phyloP scores from a whole-genome alignment of 2,113 vertebrate species.

The Circaetus gallicus region DNA sequence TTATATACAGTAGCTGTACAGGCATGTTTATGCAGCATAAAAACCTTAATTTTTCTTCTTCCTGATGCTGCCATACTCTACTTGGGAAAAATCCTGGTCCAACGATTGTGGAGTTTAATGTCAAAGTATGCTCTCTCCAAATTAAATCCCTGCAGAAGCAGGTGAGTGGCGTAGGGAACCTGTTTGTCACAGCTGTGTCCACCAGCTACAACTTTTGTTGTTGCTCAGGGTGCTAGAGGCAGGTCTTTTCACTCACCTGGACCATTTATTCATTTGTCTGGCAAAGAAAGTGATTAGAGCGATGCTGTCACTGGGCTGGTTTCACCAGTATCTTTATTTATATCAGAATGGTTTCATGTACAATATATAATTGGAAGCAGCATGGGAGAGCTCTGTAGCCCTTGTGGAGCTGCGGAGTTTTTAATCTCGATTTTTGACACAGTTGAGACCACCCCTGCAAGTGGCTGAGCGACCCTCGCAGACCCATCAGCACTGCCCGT shows the following conservation, averaged over 20 bases:
- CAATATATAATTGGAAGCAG: not conserved
- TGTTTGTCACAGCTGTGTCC: fast-evolving
- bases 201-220: not conserved
- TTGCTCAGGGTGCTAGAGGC: not conserved
- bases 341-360: not conserved
- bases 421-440: not conserved
- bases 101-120: not conserved
- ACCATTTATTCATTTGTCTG: not conserved
- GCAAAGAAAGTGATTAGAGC: not conserved
- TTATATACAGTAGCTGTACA: not conserved
- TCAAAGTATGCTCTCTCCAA: not conserved
- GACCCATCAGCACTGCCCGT: not conserved
- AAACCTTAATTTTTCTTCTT: not conserved
- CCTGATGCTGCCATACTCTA: not conserved
- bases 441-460: not conserved
- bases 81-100: not conserved
- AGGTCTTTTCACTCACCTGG: not conserved
- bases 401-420: not conserved
- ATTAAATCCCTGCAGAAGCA: not conserved
- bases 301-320: not conserved
- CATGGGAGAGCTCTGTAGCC: not conserved
- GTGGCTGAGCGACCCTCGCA: not conserved
- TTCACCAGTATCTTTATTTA: not conserved
- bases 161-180: not conserved
- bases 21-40: not conserved